Percentiles rank a stretch among this genome's conserved stretches.
phyloP scores from a whole-genome alignment of 2,797 vertebrate genomes.

The Pseudochromis fuscus region DNA sequence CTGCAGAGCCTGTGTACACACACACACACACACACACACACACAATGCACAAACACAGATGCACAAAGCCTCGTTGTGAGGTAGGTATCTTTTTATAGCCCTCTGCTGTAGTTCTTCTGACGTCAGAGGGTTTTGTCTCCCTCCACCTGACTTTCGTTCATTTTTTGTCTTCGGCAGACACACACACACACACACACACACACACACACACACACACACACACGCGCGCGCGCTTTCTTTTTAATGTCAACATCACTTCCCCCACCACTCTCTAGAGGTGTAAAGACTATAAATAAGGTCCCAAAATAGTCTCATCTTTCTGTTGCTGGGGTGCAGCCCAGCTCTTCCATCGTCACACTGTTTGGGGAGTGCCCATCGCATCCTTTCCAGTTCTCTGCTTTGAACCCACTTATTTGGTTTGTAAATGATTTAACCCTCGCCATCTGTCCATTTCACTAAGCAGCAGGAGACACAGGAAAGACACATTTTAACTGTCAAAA shows the following conservation, averaged over 20 bases:
- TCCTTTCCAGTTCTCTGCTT: conserved; percentile 29
- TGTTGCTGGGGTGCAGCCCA: conserved; percentile 52
- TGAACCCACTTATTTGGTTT: conserved; percentile 32
- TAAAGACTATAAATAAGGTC: conserved; percentile 51
- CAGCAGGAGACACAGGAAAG: neutral
- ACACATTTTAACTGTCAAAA: conserved; percentile 6
- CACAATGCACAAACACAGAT: neutral
- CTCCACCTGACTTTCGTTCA: conserved; percentile 46
- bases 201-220: conserved; percentile 23
- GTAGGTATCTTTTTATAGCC: conserved; percentile 63
- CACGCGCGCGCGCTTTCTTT: conserved; percentile 16
- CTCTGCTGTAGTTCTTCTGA: conserved; percentile 53
- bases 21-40: neutral
- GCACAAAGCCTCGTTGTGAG: conserved; percentile 13
- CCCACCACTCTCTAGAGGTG: conserved; percentile 47
- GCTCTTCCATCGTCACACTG: conserved; percentile 23
- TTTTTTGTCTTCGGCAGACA: conserved; percentile 11
- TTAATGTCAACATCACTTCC: conserved; percentile 36
- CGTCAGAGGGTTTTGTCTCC: conserved; percentile 49
- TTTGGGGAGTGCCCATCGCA: conserved; percentile 14
- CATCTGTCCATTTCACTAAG: conserved; percentile 44
- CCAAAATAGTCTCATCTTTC: conserved; percentile 54
- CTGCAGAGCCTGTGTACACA: too few relatives aligned
- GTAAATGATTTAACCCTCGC: conserved; percentile 52
- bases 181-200: conserved; percentile 20